Evolutionary conservation across 2,113 vertebrate species (phyloP), one percentile per base, ranked within the genome.

Genomic region (Malurus alboscapulatus): DNA sequence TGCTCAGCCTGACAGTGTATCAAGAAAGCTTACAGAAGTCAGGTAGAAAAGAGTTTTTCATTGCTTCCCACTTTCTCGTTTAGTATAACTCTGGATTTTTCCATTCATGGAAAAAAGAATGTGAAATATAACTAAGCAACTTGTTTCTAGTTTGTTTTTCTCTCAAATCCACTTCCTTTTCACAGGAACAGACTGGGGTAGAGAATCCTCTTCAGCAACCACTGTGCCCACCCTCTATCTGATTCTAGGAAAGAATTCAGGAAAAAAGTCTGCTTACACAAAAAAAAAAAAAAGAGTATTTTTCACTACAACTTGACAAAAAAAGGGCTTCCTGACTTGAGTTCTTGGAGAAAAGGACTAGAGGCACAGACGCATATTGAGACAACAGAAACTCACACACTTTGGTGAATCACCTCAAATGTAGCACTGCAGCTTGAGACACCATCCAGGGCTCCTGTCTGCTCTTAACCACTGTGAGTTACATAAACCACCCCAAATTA

Each of bases 371-470:
- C 11, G 26, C 17, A 87, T 7, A 7, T 9, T 16, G 51, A 80
- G 36, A 71, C n/a, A 72, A 30, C 53, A 84, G 45, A 75, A 71
- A 17, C 30, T 44, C 21, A 18, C 17, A 10, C 24, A 24, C 44
- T 86, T 85, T 62, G 29, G 15, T 50, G 48, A 21, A 71, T 32
- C 48, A 44, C 20, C 65, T 48, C 47, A 71, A 90, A 77, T 19
- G 48, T 7, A 62, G 21, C 13, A 48, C 40, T 20, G 42, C n/a
- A 88, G 80, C 21, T 4, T 16, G 58, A 45, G 7, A 82, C 16
- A 63, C 38, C 38, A 77, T 25, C 63, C 21, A 17, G 0, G 0
- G 81, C 10, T 36, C 51, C 7, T 18, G 48, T 27, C 59, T 1
- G 2, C 36, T 75, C 48, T 55, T 93, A 47, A 75, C 21, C 79